Evolutionary conservation across 2,888 invertebrate genomes (phyloP), one percentile per base, ranked within the genome.

Genomic region (Acronicta alni): DNA sequence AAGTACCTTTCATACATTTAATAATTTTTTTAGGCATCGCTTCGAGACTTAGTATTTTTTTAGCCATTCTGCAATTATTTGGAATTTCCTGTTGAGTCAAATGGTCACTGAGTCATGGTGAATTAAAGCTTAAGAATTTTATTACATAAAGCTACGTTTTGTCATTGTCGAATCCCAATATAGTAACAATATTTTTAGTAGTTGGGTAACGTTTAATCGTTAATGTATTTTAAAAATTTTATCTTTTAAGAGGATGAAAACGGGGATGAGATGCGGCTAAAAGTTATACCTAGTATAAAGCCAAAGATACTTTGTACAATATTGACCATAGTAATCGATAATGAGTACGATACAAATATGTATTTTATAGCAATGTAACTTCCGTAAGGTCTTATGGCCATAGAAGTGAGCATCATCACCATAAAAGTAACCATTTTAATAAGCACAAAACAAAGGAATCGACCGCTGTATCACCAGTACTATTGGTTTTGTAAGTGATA

Each of bases 381-480:
- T 74, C 74, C 74, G 72, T 51, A 39, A 47, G 37, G 42, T 41
- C 58, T 61, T 72, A 75, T 68, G 57, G 58, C 51, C 54, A 54
- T 61, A 72, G 63, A 15, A 35, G 57, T 48, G 47, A 54, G 48
- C 53, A 60, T 48, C 47, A 60, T 70, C 58, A 72, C 75, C 73
- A 61, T 75, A 63, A 60, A 64, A 56, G 73, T 54, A 58, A 18
- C 47, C 35, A 57, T 64, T 75, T 73, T 75, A 75, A 75, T 75
- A 76, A 73, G 51, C 45, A 48, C 46, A 45, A 60, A 67, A 73
- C 67, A 78, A 77, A 76, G 70, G 75, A 63, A 57, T 59, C 47
- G 56, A 61, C 74, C 67, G 74, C 65, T 14, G n/a, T 35, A 30
- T 10, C n/a, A n/a, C 47, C 53, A 59, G 8, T 71, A 63, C 75